Percentiles rank a stretch among this genome's conserved stretches.
Conservation (phyloP, 92 coral and sea anemone genomes). For the Porites divaricata region DNA sequence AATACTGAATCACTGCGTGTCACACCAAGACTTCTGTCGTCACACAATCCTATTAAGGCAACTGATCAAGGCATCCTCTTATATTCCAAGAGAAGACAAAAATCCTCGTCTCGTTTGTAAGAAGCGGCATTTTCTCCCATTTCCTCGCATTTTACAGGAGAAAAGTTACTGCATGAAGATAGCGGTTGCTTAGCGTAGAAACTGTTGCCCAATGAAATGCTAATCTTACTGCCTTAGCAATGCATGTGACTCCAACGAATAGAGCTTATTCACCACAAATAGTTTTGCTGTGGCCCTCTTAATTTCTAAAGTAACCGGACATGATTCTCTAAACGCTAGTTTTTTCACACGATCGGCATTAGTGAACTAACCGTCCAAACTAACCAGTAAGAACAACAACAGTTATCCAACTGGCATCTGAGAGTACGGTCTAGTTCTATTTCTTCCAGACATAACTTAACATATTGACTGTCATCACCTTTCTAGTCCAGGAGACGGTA, state of each 20-base stretch:
- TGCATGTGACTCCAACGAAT: not conserved
- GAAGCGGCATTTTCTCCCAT: not conserved
- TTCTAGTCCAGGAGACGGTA: not conserved
- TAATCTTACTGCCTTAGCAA: too few relatives aligned
- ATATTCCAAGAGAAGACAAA: not conserved
- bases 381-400: not conserved
- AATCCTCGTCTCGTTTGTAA: not conserved
- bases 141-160: not conserved
- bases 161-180: not conserved
- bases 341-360: conserved; percentile 1
- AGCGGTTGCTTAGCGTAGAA: not conserved
- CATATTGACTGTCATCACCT: not conserved
- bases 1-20: not conserved
- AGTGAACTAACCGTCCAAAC: conserved; percentile 4
- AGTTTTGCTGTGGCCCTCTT: not conserved
- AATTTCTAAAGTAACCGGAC: not conserved
- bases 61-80: not conserved
- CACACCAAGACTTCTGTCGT: not conserved
- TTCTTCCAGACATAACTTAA: not conserved
- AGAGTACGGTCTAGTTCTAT: not conserved
- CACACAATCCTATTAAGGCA: not conserved
- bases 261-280: not conserved
- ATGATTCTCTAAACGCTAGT: not conserved
- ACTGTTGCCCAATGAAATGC: not conserved
- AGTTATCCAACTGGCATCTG: not conserved